Percentiles rank a stretch among this genome's conserved stretches.
These are phyloP conservation scores for Coregonus sp. DNA, from an alignment of 2,797 vertebrate genomes.

Conservation along the genomic window DNA sequence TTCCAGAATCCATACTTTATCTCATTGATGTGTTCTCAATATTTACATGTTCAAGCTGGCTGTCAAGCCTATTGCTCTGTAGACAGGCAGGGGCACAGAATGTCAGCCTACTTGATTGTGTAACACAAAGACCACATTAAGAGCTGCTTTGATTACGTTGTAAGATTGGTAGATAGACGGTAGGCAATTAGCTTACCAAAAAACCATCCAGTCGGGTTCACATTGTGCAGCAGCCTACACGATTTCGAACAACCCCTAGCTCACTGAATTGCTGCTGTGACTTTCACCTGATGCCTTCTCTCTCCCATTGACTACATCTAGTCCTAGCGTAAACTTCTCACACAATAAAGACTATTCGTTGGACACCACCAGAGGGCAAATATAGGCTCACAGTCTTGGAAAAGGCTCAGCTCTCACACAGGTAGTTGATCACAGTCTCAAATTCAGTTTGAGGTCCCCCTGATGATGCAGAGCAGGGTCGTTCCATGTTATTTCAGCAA, in stretches of 20 bases:
- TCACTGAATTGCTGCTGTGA: neutral
- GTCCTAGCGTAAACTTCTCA: neutral
- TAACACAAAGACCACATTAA: neutral
- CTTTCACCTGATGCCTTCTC: neutral
- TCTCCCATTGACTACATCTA: neutral
- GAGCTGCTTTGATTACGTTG: neutral
- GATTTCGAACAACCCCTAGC: neutral
- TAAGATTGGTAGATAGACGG: neutral
- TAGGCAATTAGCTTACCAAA: neutral
- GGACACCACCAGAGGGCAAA: neutral
- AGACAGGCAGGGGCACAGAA: neutral
- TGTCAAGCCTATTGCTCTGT: neutral
- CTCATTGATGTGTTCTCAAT: neutral
- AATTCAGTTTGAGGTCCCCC: conserved; percentile 16
- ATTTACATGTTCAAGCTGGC: neutral
- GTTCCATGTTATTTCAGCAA: no score
- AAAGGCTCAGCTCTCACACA: neutral
- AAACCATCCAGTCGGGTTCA: neutral
- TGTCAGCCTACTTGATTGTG: neutral
- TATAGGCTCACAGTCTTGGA: neutral
- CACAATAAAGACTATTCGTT: neutral
- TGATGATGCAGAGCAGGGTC: conserved; percentile 36
- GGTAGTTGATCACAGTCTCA: conserved; percentile 6
- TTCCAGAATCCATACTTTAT: neutral
- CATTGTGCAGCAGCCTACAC: neutral